Base-by-base conservation (phyloP, 2,888 invertebrate genomes). In the Melanargia galathea region DNA sequence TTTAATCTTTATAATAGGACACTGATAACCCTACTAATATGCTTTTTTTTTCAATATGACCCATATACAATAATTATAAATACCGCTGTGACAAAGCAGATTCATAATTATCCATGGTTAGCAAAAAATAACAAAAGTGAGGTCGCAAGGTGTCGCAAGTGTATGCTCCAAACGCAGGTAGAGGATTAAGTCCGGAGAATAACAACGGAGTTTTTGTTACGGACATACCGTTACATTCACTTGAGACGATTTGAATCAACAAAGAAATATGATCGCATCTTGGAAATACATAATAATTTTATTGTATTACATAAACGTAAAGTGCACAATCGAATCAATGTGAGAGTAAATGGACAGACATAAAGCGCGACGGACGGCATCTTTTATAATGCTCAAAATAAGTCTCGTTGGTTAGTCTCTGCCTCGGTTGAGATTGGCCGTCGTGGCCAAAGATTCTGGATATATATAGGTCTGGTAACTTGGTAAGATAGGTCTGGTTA, bases 161-260 rank as follows among this genome's bases (percentile, higher is more conserved):
- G 88, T 83, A 82, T 79, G 79, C 77, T 79, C 76, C 71, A 73
- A 78, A 74, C 78, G 82, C 89, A 88, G 89, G 89, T 88, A 89
- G 84, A 77, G 70, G 73, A 73, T 72, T 74, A 74, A 74, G 75
- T 68, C 68, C 61, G 64, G 67, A 67, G 63, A 67, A 68, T 62
- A 62, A 77, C 77, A 79, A 75, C 74, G 78, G 76, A 70, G 75
- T 79, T 76, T 84, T 86, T 86, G 82, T 83, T 66, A 70, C 70
- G 69, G 73, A 71, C 60, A 75, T 85, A 80, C 89, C 88, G 90
- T 89, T 90, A 89, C 76, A 79, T 77, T 74, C 75, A 75, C 76
- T 80, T 76, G 79, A 79, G 76, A 73, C 70, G 75, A 77, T 75
- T 78, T 64, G 65, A 71, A 80, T 79, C 77, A 75, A 76, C 69